These are phyloP conservation scores for Tylochromis polylepis DNA, from an alignment of 2,113 vertebrate species.

Conservation along the genomic window DNA sequence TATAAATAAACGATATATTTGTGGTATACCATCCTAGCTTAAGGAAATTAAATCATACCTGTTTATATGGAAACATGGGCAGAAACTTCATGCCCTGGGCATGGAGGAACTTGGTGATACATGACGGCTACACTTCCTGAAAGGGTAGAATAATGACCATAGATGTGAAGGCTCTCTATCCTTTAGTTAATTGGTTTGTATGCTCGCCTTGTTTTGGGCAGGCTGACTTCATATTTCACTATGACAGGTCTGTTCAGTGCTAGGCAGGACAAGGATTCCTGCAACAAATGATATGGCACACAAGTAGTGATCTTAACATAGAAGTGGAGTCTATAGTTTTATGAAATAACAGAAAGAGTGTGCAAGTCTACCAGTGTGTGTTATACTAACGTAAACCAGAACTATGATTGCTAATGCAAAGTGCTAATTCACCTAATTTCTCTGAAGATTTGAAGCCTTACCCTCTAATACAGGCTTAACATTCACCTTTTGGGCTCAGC, in stretches of 20 bases:
- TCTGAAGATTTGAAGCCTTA: neutral
- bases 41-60: neutral
- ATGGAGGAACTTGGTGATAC: neutral
- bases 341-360: neutral
- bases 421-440: neutral
- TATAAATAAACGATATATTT: neutral
- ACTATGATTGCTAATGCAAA: neutral
- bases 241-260: neutral
- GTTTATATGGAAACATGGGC: neutral
- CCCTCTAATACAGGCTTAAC: neutral
- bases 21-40: neutral
- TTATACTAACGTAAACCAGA: constrained; percentile 7
- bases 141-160: neutral
- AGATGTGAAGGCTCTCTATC: fast-evolving
- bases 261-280: neutral
- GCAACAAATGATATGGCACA: neutral
- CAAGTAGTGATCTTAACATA: neutral
- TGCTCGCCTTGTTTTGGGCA: neutral
- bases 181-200: neutral
- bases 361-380: neutral
- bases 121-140: neutral
- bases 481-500: neutral
- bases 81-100: neutral
- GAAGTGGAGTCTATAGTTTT: neutral
- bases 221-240: neutral